Base-by-base conservation (phyloP, 37 sponge, comb jelly and placozoan species). In the Dysidea cf. avara region DNA sequence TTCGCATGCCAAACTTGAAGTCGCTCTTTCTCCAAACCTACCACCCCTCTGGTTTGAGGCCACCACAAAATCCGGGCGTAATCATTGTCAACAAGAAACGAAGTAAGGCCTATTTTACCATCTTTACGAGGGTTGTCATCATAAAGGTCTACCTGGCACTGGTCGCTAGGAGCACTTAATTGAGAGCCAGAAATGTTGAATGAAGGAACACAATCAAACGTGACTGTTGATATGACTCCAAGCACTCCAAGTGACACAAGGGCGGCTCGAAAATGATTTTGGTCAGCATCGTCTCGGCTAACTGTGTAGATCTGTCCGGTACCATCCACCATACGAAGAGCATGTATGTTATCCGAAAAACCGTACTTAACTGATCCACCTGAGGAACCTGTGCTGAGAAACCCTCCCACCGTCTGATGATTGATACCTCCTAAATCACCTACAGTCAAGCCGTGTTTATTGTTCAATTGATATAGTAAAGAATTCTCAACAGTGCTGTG, bases 321-420 rank as follows among this genome's bases (percentile, higher is more conserved):
- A 7, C 74, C 74, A 72, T 72, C 56, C 28, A 72, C 24, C 24
- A 72, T 54, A 17, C 46, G 16, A 49, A 69, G 38, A 30, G 38
- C 53, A 6, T 47, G 53, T n/a, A 69, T 21, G 6, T 33, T 54
- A 30, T 69, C 71, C 46, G 53, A 47, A 69, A 69, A 43, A n/a
- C 71, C 71, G 16, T 22, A 69, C 12, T 69, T 69, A 69, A 69
- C 16, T 39, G 48, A 43, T 6, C 71, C 71, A 22, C 71, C 71
- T 25, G 71, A 69, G 20, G 71, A 69, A 13, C 71, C 71, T 18
- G 71, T 69, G 38, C 38, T 21, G 33, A 69, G 39, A 29, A 69
- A 69, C 22, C 71, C 71, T 7, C 52, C 9, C 29, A 69, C 37
- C 6, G 71, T 43, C 46, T 69, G 71, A n/a, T 69, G 53, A 21